These are phyloP conservation scores for Anoplophora glabripennis DNA, from an alignment of 1,140 invertebrate species.

Conservation along the genomic window DNA sequence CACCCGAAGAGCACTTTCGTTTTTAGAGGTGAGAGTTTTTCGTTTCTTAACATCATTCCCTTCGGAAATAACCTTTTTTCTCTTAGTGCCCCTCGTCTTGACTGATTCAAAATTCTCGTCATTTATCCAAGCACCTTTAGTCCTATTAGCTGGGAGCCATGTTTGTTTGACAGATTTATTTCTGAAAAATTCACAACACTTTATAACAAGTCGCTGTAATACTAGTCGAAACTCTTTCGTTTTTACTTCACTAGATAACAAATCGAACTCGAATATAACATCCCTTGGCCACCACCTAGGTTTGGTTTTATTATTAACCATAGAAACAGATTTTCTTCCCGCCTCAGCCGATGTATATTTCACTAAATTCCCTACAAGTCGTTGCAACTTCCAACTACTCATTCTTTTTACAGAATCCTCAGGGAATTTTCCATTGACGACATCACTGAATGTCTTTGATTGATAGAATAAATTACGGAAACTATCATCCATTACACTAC, in stretches of 20 bases:
- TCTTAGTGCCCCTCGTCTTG: slow-evolving; percentile 4
- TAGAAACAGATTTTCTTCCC: slow-evolving; percentile 10
- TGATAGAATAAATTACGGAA: too few relatives aligned
- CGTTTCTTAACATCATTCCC: too few relatives aligned
- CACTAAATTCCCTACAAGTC: slow-evolving; percentile 28
- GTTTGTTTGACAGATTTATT: slow-evolving; percentile 9
- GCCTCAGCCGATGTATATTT: slow-evolving; percentile 19
- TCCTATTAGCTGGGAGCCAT: slow-evolving; percentile 6
- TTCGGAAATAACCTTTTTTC: background rate
- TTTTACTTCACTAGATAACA: background rate
- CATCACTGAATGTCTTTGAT: slow-evolving; percentile 3
- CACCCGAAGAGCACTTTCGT: background rate
- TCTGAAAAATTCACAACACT: slow-evolving; percentile 31
- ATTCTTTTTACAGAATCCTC: slow-evolving; percentile 27
- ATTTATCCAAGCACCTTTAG: background rate
- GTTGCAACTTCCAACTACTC: slow-evolving; percentile 24
- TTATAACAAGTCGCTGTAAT: slow-evolving; percentile 7
- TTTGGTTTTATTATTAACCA: slow-evolving; percentile 13
- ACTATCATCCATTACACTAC: too few relatives aligned
- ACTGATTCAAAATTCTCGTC: slow-evolving; percentile 16
- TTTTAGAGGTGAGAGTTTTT: background rate
- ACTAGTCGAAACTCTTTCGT: background rate
- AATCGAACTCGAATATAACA: slow-evolving; percentile 14
- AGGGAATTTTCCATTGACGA: slow-evolving; percentile 32
- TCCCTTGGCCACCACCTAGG: slow-evolving; percentile 35